These are phyloP conservation scores for Zosterops japonicus DNA, from an alignment of 2,113 vertebrate species.

Conservation along the genomic window DNA sequence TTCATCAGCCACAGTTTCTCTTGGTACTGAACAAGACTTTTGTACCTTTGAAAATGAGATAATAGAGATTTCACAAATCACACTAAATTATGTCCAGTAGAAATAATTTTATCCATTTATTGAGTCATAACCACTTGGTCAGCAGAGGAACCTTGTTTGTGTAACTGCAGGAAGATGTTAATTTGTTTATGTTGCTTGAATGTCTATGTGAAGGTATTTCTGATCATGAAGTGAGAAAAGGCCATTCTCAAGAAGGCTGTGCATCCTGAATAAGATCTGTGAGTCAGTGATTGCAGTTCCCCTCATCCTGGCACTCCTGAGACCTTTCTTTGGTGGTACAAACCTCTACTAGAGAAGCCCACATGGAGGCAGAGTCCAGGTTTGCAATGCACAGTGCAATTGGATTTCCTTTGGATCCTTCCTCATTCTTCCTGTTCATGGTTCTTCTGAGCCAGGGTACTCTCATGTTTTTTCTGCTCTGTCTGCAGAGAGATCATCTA, in stretches of 20 bases:
- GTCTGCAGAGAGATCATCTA: not conserved
- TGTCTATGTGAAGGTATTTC: not conserved
- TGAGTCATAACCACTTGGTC: not conserved
- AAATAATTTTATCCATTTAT: not conserved
- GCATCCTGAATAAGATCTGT: not conserved
- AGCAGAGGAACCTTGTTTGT: not conserved
- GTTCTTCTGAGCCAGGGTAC: not conserved
- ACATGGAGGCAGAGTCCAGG: not conserved
- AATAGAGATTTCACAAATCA: not conserved
- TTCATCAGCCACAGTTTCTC: not conserved
- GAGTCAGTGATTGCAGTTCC: not conserved
- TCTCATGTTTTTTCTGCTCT: not conserved
- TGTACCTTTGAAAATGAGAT: not conserved
- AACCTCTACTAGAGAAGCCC: not conserved
- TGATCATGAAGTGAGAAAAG: not conserved
- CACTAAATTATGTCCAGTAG: not conserved
- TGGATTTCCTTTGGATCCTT: not conserved
- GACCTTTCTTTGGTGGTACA: not conserved
- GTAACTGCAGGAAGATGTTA: not conserved
- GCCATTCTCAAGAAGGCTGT: not conserved
- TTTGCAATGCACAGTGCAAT: not conserved
- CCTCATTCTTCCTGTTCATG: not conserved
- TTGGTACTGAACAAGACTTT: not conserved
- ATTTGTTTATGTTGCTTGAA: not conserved
- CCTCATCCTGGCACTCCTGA: not conserved